Percentiles rank a stretch among this genome's conserved stretches.
Evolutionary conservation across 1,140 invertebrate species (phyloP).

Genomic region (Ceratitis capitata): DNA sequence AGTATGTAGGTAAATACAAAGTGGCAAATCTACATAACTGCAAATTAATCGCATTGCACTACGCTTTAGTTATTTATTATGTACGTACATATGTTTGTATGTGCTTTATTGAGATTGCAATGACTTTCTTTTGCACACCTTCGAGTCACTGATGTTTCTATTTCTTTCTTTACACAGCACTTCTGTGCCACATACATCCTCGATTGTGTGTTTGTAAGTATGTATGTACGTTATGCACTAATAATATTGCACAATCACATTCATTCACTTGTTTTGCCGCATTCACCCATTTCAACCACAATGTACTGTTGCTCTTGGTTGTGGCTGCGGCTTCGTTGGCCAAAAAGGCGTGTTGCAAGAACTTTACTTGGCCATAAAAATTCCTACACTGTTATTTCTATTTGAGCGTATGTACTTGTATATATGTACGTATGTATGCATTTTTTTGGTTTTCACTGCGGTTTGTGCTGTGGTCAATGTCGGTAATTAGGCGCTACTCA

Average conservation of each 20-base stretch:
- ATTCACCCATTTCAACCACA: constrained; percentile 16
- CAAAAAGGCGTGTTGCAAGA: not conserved
- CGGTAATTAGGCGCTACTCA: constrained; percentile 23
- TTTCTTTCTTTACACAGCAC: not conserved
- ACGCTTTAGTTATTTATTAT: not conserved
- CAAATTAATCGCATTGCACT: too few relatives aligned
- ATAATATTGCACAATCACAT: constrained; percentile 38
- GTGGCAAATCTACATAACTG: too few relatives aligned
- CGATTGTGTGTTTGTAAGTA: too few relatives aligned
- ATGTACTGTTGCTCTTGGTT: not conserved
- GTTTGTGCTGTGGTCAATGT: constrained; percentile 3
- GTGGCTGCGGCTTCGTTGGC: not conserved
- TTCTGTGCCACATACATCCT: not conserved
- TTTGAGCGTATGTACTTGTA: too few relatives aligned
- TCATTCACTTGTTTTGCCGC: constrained; percentile 1
- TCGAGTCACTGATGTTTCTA: not conserved
- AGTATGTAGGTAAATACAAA: too few relatives aligned
- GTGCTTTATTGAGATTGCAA: too few relatives aligned
- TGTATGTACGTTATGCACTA: constrained; percentile 30
- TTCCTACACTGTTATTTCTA: too few relatives aligned
- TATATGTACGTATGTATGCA: not conserved
- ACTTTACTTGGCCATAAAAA: constrained; percentile 10
- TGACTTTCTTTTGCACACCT: too few relatives aligned
- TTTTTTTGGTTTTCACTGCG: not conserved
- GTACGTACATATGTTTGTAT: not conserved